Conservation (phyloP, 2,888 invertebrate genomes). For the Synanthedon tipuliformis region DNA sequence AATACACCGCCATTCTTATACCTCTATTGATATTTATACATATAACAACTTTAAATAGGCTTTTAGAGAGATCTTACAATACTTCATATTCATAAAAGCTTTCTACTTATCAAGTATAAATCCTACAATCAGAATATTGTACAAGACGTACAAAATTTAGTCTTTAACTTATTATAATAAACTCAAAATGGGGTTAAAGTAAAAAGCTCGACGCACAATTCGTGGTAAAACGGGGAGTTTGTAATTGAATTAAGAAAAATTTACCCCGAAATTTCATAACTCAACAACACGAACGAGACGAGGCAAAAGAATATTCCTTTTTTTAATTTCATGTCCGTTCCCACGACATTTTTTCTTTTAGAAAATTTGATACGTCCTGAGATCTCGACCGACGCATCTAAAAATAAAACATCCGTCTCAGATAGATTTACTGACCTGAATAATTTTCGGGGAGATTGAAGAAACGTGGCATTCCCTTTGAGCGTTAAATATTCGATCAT, state of each 20-base stretch:
- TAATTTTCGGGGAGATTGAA: constrained; percentile 12
- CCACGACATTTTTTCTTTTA: background rate
- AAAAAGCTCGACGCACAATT: no score
- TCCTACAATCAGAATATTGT: no score
- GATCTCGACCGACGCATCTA: constrained; percentile 2
- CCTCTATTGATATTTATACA: no score
- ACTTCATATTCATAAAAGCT: no score
- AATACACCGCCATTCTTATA: no score
- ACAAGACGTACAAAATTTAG: no score
- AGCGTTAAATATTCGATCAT: constrained; percentile 12
- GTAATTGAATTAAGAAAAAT: background rate
- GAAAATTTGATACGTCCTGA: background rate
- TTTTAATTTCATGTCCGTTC: background rate
- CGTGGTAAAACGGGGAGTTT: background rate
- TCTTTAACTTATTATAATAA: no score
- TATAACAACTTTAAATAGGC: no score
- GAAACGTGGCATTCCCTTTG: constrained; percentile 8
- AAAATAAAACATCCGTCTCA: constrained; percentile 6
- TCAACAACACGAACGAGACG: background rate
- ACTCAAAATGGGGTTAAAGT: no score
- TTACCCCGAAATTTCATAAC: background rate
- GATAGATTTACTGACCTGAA: constrained; percentile 14
- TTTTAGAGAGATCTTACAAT: no score
- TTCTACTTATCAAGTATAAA: no score
- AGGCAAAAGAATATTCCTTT: background rate